These are phyloP conservation scores for Saccopteryx leptura DNA, from an alignment of 2,113 vertebrate species.

Conservation along the genomic window DNA sequence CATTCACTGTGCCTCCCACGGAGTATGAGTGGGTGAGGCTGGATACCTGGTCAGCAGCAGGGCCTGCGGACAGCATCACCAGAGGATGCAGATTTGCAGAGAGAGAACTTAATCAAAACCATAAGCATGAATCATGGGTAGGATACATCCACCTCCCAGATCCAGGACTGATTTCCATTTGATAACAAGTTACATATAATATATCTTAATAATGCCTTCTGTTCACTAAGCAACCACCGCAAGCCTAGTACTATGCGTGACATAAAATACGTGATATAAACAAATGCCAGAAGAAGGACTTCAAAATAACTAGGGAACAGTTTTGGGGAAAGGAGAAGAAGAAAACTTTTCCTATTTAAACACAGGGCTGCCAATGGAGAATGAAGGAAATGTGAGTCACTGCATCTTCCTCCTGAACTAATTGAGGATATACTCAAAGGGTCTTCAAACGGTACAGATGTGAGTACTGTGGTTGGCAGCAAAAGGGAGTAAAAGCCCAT, in stretches of 20 bases:
- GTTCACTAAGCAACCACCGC: background rate
- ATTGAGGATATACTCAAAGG: background rate
- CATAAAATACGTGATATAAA: constrained; percentile 27
- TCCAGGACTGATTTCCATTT: background rate
- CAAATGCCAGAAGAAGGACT: constrained; percentile 39
- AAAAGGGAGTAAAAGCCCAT: constrained; percentile 46
- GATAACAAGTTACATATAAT: background rate
- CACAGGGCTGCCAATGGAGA: background rate
- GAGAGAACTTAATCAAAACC: constrained; percentile 43
- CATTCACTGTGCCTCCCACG: background rate
- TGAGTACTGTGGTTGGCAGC: background rate
- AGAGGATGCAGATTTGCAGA: background rate
- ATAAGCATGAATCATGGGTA: background rate
- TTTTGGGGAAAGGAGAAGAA: background rate
- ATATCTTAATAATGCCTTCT: background rate
- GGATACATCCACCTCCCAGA: background rate
- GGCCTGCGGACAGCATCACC: background rate
- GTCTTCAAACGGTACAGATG: background rate
- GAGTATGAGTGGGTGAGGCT: background rate
- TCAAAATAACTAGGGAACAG: constrained; percentile 53
- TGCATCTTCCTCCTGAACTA: background rate
- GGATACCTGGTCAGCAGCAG: background rate
- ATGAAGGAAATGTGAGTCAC: constrained; percentile 53
- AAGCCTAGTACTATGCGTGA: background rate
- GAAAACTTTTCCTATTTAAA: constrained; percentile 48